A percentile compares a stretch with the other conserved stretches of the same genome.
phyloP scores from a whole-genome alignment of 1,140 invertebrate species.

The Nebria ingens region DNA sequence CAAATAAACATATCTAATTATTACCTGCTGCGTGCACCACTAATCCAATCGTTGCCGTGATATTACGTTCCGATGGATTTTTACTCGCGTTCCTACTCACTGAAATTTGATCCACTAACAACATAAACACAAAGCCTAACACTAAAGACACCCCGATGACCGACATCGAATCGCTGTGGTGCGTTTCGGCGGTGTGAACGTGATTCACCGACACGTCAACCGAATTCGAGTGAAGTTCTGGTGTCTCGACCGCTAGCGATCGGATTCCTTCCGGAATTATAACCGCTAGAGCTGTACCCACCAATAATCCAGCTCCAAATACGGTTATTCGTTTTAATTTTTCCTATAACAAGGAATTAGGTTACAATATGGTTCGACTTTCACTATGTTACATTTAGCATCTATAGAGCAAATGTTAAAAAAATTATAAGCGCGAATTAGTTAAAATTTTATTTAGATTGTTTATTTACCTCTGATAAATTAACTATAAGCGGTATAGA shows the following conservation, averaged over 20 bases:
- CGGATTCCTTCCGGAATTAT: constrained; percentile 98
- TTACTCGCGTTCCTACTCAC: constrained; percentile 50
- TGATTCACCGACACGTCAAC: constrained; percentile 9
- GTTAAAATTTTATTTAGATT: constrained; percentile 10
- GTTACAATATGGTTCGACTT: not conserved
- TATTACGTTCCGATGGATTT: constrained; percentile 54
- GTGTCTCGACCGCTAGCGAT: constrained; percentile 43
- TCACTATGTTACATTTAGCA: not conserved
- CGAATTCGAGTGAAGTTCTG: constrained; percentile 4
- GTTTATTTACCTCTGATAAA: constrained; percentile 76
- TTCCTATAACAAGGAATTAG: constrained; percentile 50
- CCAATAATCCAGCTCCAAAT: constrained; percentile 92
- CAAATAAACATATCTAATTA: constrained; percentile 36
- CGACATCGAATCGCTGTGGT: constrained; percentile 39
- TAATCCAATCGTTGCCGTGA: constrained; percentile 89
- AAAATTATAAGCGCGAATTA: not conserved
- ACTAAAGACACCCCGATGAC: constrained; percentile 55
- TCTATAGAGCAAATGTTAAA: not conserved
- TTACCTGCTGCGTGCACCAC: constrained; percentile 84
- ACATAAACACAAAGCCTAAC: constrained; percentile 91
- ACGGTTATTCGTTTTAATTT: constrained; percentile 90
- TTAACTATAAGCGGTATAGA: constrained; percentile 85
- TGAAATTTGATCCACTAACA: constrained; percentile 85
- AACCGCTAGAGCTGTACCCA: constrained; percentile 93
- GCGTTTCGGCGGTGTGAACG: constrained; percentile 20